Conservation (phyloP, 2,113 vertebrate species). For the Sinocyclocheilus maitianheensis region DNA sequence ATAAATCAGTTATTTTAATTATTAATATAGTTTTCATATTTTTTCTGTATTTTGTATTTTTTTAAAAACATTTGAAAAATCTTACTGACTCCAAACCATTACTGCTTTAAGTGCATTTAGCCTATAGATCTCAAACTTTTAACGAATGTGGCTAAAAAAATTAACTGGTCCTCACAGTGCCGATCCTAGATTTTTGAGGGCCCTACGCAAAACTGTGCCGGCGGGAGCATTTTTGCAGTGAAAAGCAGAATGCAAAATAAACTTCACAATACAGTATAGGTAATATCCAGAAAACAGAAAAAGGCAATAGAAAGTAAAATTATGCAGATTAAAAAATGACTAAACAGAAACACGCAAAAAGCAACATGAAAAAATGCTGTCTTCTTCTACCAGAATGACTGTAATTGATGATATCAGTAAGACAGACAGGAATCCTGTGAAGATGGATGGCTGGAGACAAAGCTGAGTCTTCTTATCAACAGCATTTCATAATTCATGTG, state of each 20-base stretch:
- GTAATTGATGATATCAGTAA: conserved; percentile 9
- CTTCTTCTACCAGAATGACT: neutral
- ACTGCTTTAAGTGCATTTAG: no score
- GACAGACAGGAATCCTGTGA: conserved; percentile 8
- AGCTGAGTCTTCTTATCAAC: conserved; percentile 25
- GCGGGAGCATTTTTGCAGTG: no score
- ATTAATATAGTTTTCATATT: no score
- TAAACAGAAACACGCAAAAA: neutral
- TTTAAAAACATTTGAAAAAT: no score
- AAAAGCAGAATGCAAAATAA: neutral
- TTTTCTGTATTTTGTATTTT: no score
- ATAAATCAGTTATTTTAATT: no score
- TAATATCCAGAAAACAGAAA: neutral
- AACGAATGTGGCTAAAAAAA: no score
- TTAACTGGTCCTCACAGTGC: no score
- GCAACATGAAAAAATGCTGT: neutral
- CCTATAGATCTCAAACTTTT: no score
- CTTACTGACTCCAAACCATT: no score
- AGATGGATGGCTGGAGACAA: conserved; percentile 26
- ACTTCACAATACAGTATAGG: neutral
- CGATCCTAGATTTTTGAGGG: no score
- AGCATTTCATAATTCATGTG: conserved; percentile 40
- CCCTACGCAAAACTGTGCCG: no score
- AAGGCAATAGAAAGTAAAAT: neutral
- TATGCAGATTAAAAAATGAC: neutral